Base-by-base conservation (phyloP, 2,888 invertebrate genomes). In the Saturnia japonica region DNA sequence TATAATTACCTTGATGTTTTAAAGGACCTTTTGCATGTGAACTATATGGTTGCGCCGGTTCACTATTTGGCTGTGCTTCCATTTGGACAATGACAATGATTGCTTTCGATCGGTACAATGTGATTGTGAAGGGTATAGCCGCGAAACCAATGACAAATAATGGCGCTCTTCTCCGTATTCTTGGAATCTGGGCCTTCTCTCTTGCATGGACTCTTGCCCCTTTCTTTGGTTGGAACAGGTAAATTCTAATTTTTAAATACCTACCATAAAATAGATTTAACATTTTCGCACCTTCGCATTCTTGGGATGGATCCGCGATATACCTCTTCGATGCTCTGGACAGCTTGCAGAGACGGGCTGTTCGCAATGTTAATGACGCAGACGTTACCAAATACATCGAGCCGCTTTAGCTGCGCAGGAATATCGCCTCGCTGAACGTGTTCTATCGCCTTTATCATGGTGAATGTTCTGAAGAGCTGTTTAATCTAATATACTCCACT, bases 31-130 rank as follows among this genome's bases (percentile, higher is more conserved):
- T 98, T 70, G 96, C 97, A 90, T 99, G 98, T 88, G 97, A 98
- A 88, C 82, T 99, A 4, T 98, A 99, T 88, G 98, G 96, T 62
- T 96, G 97, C 91, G 94, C 96, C 70, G 98, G 98, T 51, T 98
- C 98, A 60, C 95, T 98, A 72, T 98, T 97, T 84, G 99, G 99
- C 73, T 97, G 98, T 86, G 95, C 95, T 79, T 98, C 98, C 73
- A 99, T 99, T 84, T 98, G 98, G 97, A 97, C 97, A 45, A 97
- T 99, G 97, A 96, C 97, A 22, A 96, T 97, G 96, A 98, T 99
- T 79, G 97, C 98, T 72, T 95, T 98, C 83, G 99, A 99, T 88
- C 95, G 99, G 79, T 99, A 98, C 95, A 97, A 98, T 87, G 98
- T 98, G 72, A 99, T 99, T 85, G 98, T 98, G 57, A 98, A 97